Evolutionary conservation across 2,888 invertebrate species (phyloP), one percentile per base, ranked within the genome.

Genomic region (Cremastinae sp.): DNA sequence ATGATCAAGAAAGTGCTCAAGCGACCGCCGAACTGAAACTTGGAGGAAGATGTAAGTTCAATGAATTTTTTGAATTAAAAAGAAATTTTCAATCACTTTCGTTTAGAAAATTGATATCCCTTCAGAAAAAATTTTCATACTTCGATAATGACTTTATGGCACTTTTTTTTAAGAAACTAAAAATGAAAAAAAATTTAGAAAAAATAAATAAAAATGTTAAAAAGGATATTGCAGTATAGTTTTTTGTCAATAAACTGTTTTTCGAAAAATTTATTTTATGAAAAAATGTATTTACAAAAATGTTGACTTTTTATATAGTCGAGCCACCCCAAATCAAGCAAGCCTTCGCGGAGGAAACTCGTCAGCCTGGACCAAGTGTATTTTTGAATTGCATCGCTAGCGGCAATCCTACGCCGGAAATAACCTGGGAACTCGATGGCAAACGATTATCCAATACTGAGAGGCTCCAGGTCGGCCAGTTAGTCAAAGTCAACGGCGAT

Each of bases 321-420:
- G 97, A 97, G 90, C 97, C 97, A 78, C 97, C 97, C 2, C 95
- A 94, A 86, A 96, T 97, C 83, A 93, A 95, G 56, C 96, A 96
- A 86, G 95, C 95, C 74, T 97, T 97, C 91, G 93, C 94, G 79
- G 97, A 97, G 86, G 95, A 96, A 89, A 97, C 96, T 56, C 93
- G 97, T 80, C 96, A 97, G 83, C 97, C 97, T 0, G 97, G 97
- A 59, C 96, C 96, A 62, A 94, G 95, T 56, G 95, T 97, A 10
- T 96, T 96, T 79, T 91, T 98, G 64, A 96, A 96, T 88, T 98
- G 98, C 90, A 94, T 96, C 56, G 98, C 97, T 5, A 96, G 97
- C 77, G 98, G 98, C 59, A 98, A 97, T 90, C 98, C 98, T 0
- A 96, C 96, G 0, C 98, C 98, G 55, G 96, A 96, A 91, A 97